Conservation (phyloP, 2,797 vertebrate genomes). For the Myripristis murdjan region DNA sequence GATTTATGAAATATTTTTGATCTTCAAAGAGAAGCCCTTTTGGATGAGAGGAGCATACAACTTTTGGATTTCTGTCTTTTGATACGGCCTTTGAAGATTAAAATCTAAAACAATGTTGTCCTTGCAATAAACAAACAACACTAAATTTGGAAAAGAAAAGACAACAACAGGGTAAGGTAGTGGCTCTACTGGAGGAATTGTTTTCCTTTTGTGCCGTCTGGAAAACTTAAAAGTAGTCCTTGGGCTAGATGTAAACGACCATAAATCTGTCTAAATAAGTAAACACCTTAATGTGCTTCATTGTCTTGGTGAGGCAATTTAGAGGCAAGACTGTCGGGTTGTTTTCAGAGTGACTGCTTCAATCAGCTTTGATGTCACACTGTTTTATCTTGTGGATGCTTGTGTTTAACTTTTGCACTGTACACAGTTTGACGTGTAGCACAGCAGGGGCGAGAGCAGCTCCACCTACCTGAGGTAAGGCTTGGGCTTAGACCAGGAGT, state of each 20-base stretch:
- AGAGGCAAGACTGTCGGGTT: not conserved
- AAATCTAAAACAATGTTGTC: slow-evolving; percentile 57
- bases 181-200: not conserved
- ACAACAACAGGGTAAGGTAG: slow-evolving; percentile 26
- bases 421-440: no score
- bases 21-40: slow-evolving; percentile 73
- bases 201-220: slow-evolving; percentile 29
- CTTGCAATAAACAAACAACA: slow-evolving; percentile 58
- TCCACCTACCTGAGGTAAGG: slow-evolving; percentile 93
- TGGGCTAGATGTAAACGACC: slow-evolving; percentile 22
- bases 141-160: slow-evolving; percentile 46
- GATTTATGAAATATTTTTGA: slow-evolving; percentile 77
- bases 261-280: slow-evolving; percentile 42
- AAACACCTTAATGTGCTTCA: slow-evolving; percentile 5
- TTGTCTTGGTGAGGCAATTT: slow-evolving; percentile 27
- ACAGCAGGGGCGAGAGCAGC: not conserved
- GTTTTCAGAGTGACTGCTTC: slow-evolving; percentile 14
- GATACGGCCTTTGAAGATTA: slow-evolving; percentile 71
- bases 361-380: slow-evolving; percentile 12
- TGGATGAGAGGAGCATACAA: slow-evolving; percentile 47
- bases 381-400: slow-evolving; percentile 7
- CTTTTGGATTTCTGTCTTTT: slow-evolving; percentile 56
- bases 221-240: slow-evolving; percentile 25
- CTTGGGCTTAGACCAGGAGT: slow-evolving; percentile 96
- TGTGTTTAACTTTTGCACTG: slow-evolving; percentile 12